Evolutionary conservation across 2,888 invertebrate species (phyloP).

Genomic region (Norana najaformis): DNA sequence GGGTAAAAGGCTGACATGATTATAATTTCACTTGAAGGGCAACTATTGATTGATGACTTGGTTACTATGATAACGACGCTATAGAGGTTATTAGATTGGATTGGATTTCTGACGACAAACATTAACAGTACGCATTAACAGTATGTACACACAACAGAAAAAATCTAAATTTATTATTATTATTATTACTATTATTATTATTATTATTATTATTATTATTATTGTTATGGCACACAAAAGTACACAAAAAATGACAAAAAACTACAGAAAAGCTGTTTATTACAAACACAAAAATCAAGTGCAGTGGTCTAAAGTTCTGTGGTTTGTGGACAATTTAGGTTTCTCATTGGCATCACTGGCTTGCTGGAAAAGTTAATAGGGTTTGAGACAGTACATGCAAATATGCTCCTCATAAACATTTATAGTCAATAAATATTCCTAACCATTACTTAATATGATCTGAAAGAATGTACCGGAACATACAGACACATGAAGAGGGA

Average conservation of each 20-base stretch:
- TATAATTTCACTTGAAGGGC: too few relatives aligned
- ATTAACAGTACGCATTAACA: too few relatives aligned
- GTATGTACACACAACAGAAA: neutral
- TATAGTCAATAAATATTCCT: neutral
- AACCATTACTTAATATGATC: neutral
- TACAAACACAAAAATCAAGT: neutral
- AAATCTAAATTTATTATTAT: neutral
- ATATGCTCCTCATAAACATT: neutral
- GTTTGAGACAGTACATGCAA: neutral
- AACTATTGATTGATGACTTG: too few relatives aligned
- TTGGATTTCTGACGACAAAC: too few relatives aligned
- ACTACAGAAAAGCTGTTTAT: neutral
- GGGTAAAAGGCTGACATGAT: too few relatives aligned
- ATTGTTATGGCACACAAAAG: neutral
- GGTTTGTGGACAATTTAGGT: neutral
- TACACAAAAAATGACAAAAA: neutral
- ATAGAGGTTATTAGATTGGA: too few relatives aligned
- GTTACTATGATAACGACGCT: too few relatives aligned
- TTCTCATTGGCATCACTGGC: neutral
- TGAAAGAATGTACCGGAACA: neutral
- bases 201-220: too few relatives aligned
- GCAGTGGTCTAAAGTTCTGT: neutral
- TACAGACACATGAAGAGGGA: neutral
- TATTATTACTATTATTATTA: neutral
- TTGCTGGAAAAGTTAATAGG: neutral